phyloP scores from a whole-genome alignment of 2,113 vertebrate species.

The Dipodomys stephensi region DNA sequence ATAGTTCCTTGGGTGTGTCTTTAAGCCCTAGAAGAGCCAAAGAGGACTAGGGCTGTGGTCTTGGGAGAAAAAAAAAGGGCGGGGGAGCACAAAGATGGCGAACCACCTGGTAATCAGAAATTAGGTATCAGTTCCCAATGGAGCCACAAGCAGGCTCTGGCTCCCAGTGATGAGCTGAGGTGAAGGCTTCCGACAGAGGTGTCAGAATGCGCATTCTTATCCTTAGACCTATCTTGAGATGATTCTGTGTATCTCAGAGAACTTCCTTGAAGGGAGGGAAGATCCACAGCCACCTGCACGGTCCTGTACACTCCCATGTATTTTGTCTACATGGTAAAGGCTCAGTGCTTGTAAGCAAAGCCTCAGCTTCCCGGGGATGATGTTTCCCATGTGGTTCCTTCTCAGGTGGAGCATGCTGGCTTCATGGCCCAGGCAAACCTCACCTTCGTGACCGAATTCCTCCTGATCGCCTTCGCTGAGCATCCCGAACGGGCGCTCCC shows the following conservation, averaged over 20 bases:
- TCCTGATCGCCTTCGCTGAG: conserved; percentile 65
- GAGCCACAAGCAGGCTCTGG: neutral
- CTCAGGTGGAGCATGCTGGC: neutral
- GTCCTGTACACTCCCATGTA: rapidly evolving
- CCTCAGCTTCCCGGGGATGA: neutral
- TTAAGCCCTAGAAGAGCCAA: neutral
- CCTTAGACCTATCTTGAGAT: neutral
- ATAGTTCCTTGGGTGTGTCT: neutral
- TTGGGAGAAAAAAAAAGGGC: too few relatives aligned
- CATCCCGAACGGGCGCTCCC: neutral
- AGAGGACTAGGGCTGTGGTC: neutral
- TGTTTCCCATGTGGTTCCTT: neutral
- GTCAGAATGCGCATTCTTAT: neutral
- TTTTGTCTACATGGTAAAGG: neutral
- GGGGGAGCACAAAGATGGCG: too few relatives aligned
- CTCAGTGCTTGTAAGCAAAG: neutral
- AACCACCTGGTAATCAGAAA: too few relatives aligned
- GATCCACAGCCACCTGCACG: neutral
- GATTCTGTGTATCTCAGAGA: neutral
- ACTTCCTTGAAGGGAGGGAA: neutral
- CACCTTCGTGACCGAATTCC: conserved; percentile 56
- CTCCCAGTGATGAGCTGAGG: neutral
- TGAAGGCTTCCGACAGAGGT: rapidly evolving
- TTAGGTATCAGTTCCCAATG: rapidly evolving
- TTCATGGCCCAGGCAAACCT: conserved; percentile 64